Evolutionary conservation across 2,797 vertebrate species (phyloP), one percentile per base, ranked within the genome.

Genomic region (Mus caroli): DNA sequence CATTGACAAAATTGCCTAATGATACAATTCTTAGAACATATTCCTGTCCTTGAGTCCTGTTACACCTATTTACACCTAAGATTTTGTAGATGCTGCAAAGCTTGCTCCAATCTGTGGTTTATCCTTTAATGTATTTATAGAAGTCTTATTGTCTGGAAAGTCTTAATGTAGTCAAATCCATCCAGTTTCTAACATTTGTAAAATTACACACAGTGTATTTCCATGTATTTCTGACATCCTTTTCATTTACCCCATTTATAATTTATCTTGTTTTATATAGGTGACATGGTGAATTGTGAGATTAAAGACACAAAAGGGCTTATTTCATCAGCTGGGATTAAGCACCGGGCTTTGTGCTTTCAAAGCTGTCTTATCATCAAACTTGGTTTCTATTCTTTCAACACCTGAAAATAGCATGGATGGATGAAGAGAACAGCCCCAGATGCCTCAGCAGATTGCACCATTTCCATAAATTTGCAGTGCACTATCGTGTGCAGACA

Each of bases 321-420:
- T 91, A 50, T 84, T 96, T 91, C 26, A 64, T 58, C 84, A 88
- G 80, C 88, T 96, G 86, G 79, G 73, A 80, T 89, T 83, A 91
- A 97, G 80, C 86, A 28, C 34, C 22, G 56, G 79, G 31, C 80
- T 94, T 79, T 92, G 15, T 73, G 73, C 56, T 91, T 95, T 88
- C 31, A 92, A 96, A 97, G 43, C 94, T 92, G 84, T 91, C 94
- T 84, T 56, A 85, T 96, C 88, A 71, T 90, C 92, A 90, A 67
- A 95, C 60, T 89, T 92, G 67, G 58, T 82, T 96, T 97, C 91
- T 96, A 73, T 95, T 97, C 76, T 95, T 90, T 92, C n/a, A 76
- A 67, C 17, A 79, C 73, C 89, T 96, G 69, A 95, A 94, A 95
- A 90, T 71, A 96, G 91, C 54, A 56, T 26, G 71, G 54, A 31